A percentile compares a stretch with the other conserved stretches of the same genome.
Evolutionary conservation across 2,113 vertebrate species (phyloP).

Genomic region (Ornithorhynchus anatinus): DNA sequence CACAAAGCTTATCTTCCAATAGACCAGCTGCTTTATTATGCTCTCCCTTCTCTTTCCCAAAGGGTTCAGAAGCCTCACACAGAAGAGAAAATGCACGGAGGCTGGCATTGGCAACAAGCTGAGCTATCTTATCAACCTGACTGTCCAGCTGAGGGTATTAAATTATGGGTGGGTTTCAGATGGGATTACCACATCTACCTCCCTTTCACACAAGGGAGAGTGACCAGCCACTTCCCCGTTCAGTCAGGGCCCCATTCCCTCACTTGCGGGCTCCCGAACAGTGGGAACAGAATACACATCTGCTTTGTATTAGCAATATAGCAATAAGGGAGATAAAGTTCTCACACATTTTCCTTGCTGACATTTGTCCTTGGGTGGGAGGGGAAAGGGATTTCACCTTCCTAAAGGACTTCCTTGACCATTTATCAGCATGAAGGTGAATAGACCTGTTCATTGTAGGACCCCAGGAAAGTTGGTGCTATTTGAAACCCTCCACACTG

Average conservation of each 20-base stretch:
- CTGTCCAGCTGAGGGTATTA: constrained; percentile 66
- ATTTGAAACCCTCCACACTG: constrained; percentile 22
- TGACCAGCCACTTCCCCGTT: background rate
- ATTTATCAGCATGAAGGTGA: constrained; percentile 19
- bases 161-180: constrained; percentile 67
- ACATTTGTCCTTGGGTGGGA: background rate
- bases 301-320: background rate
- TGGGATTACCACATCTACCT: constrained; percentile 55
- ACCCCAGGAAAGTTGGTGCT: constrained; percentile 24
- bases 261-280: background rate
- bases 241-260: too few relatives aligned
- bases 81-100: constrained; percentile 30
- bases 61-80: constrained; percentile 35
- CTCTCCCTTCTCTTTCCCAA: constrained; percentile 50
- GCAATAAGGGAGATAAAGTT: background rate
- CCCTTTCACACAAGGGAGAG: constrained; percentile 48
- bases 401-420: background rate
- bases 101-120: constrained; percentile 63
- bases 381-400: background rate
- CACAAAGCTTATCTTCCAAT: constrained; percentile 75
- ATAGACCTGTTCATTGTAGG: background rate
- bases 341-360: background rate
- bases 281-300: background rate
- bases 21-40: constrained; percentile 75
- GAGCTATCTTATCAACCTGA: constrained; percentile 56